A percentile compares a stretch with the other conserved stretches of the same genome.
phyloP scores from a whole-genome alignment of 2,113 vertebrate species.

The Ancistrus triradiatus region DNA sequence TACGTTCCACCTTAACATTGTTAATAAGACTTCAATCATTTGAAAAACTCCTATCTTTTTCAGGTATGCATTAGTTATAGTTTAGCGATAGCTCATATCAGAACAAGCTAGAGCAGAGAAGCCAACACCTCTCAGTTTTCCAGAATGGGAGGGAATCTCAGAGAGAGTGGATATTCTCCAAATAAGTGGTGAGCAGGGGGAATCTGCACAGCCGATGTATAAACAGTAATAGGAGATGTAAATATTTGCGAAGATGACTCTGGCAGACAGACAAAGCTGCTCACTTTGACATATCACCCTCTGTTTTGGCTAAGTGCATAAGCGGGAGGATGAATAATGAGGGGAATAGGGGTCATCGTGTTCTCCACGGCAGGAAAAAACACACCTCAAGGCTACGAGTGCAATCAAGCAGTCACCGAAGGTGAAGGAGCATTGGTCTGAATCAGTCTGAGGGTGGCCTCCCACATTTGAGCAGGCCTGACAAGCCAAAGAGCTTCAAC shows the following conservation, averaged over 20 bases:
- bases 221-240: conserved; percentile 97
- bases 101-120: conserved; percentile 1
- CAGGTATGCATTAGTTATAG: neutral
- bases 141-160: conserved; percentile 53
- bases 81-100: neutral
- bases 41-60: no score
- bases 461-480: conserved; percentile 11
- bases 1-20: conserved; percentile 61
- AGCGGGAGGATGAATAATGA: conserved; percentile 61
- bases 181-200: conserved; percentile 69
- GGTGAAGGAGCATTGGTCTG: conserved; percentile 49
- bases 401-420: conserved; percentile 60
- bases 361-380: conserved; percentile 61
- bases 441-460: conserved; percentile 35
- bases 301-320: conserved; percentile 66
- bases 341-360: conserved; percentile 52
- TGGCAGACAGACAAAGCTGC: conserved; percentile 78
- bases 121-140: conserved; percentile 43
- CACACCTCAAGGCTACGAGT: conserved; percentile 62
- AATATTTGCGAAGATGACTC: conserved; percentile 89
- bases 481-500: conserved; percentile 13
- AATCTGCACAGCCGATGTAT: conserved; percentile 72
- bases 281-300: conserved; percentile 66
- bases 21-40: neutral
- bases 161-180: conserved; percentile 63